Conservation (phyloP, 2,888 invertebrate species). For the Drosophila seclusa region DNA sequence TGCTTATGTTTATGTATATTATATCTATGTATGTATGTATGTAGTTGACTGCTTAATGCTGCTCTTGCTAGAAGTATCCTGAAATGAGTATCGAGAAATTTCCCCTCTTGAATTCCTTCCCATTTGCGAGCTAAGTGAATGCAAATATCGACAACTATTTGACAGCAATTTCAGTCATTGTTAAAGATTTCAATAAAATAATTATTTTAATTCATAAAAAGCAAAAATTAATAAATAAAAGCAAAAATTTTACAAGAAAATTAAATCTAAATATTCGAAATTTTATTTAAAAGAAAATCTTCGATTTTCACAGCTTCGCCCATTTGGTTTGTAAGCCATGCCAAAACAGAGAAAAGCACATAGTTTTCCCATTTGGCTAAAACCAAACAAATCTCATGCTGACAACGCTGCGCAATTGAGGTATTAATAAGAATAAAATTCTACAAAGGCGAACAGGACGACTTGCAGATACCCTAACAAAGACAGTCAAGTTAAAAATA, state of each 20-base stretch:
- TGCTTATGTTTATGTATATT: not conserved
- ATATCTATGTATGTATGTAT: not conserved
- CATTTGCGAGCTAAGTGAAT: not conserved
- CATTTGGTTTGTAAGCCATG: slow-evolving; percentile 62
- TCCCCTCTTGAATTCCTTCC: not conserved
- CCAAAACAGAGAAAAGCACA: slow-evolving; percentile 51
- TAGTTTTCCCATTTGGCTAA: slow-evolving; percentile 64
- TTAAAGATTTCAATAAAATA: too few species aligned
- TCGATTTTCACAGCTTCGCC: not conserved
- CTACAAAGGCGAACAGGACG: not conserved
- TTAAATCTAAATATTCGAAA: not conserved
- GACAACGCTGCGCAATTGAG: slow-evolving; percentile 67
- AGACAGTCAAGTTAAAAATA: not conserved
- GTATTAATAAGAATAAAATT: slow-evolving; percentile 59
- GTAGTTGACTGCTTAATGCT: slow-evolving; percentile 4
- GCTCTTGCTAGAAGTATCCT: slow-evolving; percentile 13
- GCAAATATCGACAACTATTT: not conserved
- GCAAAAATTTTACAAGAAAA: not conserved
- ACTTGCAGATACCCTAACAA: slow-evolving; percentile 23
- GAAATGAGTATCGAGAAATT: not conserved
- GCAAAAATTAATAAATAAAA: not conserved
- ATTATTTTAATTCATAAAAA: not conserved
- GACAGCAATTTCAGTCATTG: not conserved
- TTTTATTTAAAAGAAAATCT: not conserved
- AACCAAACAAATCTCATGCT: slow-evolving; percentile 68